phyloP scores from a whole-genome alignment of 2,797 vertebrate genomes.

The Euthynnus affinis region DNA sequence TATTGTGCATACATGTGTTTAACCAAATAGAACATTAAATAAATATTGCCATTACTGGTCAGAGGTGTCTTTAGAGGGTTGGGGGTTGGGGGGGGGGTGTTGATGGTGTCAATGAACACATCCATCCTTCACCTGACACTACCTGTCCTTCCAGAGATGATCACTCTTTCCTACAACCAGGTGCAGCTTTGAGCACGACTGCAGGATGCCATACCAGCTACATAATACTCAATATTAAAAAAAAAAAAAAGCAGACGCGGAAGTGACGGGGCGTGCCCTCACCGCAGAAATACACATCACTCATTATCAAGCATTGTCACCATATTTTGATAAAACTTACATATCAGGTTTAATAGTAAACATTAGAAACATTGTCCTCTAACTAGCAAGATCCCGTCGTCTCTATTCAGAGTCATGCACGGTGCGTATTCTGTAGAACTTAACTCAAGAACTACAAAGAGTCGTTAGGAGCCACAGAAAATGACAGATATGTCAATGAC shows the following conservation, averaged over 20 bases:
- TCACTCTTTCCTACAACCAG: not conserved
- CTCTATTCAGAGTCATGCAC: no score
- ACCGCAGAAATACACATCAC: not conserved
- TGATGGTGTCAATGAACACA: slow-evolving; percentile 12
- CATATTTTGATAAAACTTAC: not conserved
- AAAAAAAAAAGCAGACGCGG: slow-evolving; percentile 53
- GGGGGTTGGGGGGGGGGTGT: not conserved
- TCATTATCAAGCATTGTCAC: not conserved
- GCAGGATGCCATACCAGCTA: not conserved
- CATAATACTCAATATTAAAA: not conserved
- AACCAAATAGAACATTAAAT: no score
- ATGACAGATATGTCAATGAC: not conserved
- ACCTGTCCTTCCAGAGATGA: not conserved
- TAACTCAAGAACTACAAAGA: no score
- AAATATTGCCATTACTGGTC: no score
- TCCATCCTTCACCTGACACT: not conserved
- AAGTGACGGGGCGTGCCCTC: slow-evolving; percentile 46
- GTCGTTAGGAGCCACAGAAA: not conserved
- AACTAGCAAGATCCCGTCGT: no score
- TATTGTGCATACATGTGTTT: no score
- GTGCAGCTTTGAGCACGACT: not conserved
- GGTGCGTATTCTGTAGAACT: not conserved
- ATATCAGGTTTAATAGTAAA: not conserved
- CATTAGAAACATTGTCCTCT: not conserved
- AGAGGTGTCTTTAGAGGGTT: not conserved